Base-by-base conservation (phyloP, 1,140 invertebrate species). In the Temnothorax nylanderi region DNA sequence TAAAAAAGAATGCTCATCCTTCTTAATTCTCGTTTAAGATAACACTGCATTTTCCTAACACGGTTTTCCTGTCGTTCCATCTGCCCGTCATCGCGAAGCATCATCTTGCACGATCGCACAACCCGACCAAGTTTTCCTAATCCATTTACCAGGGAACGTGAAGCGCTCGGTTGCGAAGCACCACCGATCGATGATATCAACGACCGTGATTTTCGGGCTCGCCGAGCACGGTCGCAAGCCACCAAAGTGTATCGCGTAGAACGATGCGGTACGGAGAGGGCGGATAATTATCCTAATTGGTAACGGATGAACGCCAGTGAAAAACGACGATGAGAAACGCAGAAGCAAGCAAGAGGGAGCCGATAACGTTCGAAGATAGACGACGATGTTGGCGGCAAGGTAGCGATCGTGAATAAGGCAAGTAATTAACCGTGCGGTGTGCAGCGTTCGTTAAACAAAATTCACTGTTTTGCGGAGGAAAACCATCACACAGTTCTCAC, bases 261-360 rank as follows among this genome's bases (percentile, higher is more conserved):
- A 56, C 54, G 65, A 77, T 84, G 62, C 74, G 49, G 64, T 34
- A 47, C 72, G 87, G 72, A 86, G 78, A 34, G 71, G 56, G 51
- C 47, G 87, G 75, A 88, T 89, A 90, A 91, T 91, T 92, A 92
- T 89, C 92, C 75, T 92, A 92, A 92, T 93, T 87, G 88, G 86
- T 77, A 90, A 91, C 89, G 86, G 90, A 89, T 47, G 51, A 54
- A 49, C 62, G 58, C 26, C 60, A 32, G 16, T 56, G 71, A 76
- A 76, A 82, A 65, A 64, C 37, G 72, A 49, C 37, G 75, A 44
- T 18, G 84, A 32, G 13, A 60, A 18, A 67, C n/a, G 62, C 49
- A 54, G 47, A 16, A 44, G 44, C 41, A 13, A 47, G 32, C 13
- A 41, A 44, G 47, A 49, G 54, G 11, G 5, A 54, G 13, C 41